Base-by-base conservation (phyloP, 2,113 vertebrate genomes). In the Pseudois nayaur region DNA sequence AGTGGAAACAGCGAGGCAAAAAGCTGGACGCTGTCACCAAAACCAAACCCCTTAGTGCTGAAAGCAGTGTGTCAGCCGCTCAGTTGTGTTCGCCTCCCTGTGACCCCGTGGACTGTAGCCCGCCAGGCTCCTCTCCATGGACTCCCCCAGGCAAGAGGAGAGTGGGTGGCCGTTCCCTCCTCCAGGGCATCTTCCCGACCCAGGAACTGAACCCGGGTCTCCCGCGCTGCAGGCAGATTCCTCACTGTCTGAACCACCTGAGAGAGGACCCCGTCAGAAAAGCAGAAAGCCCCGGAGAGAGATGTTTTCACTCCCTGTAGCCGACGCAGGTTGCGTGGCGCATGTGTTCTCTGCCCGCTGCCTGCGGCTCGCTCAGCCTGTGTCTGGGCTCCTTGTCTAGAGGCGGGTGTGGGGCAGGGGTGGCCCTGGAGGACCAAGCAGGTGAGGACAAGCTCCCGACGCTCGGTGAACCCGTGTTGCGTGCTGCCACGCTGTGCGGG, bases 401-500 rank as follows among this genome's bases (percentile, higher is more conserved):
- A 12, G n/a, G 48, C 0, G 16, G 15, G 43, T 3, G 2, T 1
- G 12, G 48, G 67, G 71, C 31, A 16, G 48, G 19, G 12, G 9
- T 36, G 87, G 33, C 87, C 31, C 25, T 78, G 29, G 10, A 54
- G 85, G 67, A 25, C 71, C 0, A 1, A 6, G 3, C 3, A 1
- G 40, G 48, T 64, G 21, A 11, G 29, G 43, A 16, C 31, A 1
- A 8, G 25, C 23, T 31, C n/a, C 43, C 1, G n/a, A 6, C 16
- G 0, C 8, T 2, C 1, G 10, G 59, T 31, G 59, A 27, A 4
- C 45, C 0, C 0, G 3, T 36, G 36, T 43, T 1, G 10, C 31
- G 1, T 33, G 36, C n/a, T 3, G 76, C 23, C 36, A 2, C 0
- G 3, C 15, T 55, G 60, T 1, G 82, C 36, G 55, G 67, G 88